Percentiles rank a stretch among this genome's conserved stretches.
These are phyloP conservation scores for Cephalopterus ornatus DNA, from an alignment of 2,113 vertebrate species.

Conservation along the genomic window DNA sequence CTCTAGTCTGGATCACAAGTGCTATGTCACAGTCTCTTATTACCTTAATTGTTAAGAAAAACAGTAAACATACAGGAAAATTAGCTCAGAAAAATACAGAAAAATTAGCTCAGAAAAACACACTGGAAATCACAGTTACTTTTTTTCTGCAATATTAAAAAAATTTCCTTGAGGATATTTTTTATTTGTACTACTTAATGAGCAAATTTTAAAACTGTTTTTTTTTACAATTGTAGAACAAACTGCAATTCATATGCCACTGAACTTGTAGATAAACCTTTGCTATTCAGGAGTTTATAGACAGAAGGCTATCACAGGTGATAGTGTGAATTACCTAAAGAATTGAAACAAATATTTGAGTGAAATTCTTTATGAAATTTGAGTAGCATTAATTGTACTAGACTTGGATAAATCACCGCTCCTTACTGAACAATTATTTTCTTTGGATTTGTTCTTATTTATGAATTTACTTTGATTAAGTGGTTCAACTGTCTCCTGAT, in stretches of 20 bases:
- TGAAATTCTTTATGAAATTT: neutral
- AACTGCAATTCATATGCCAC: neutral
- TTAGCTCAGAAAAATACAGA: neutral
- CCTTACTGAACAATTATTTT: constrained; percentile 2
- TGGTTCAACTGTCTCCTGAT: constrained; percentile 3
- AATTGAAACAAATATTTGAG: neutral
- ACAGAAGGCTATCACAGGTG: neutral
- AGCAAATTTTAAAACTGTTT: neutral
- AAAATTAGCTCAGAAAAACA: neutral
- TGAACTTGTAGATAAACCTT: neutral
- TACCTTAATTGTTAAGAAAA: neutral
- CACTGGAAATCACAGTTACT: neutral
- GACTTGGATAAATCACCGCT: neutral
- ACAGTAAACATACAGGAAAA: neutral
- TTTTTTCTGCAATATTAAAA: neutral
- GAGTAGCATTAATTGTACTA: neutral
- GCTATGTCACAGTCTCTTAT: neutral
- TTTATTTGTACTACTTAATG: neutral
- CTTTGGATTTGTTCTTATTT: constrained; percentile 20
- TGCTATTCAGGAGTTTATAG: neutral
- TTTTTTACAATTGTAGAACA: neutral
- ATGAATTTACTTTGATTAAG: constrained; percentile 30
- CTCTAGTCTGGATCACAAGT: neutral
- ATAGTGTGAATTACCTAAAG: neutral
- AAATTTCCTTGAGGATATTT: neutral